A percentile compares a stretch with the other conserved stretches of the same genome.
These are phyloP conservation scores for Machaerirhynchus nigripectus DNA, from an alignment of 2,113 vertebrate species.

Conservation along the genomic window DNA sequence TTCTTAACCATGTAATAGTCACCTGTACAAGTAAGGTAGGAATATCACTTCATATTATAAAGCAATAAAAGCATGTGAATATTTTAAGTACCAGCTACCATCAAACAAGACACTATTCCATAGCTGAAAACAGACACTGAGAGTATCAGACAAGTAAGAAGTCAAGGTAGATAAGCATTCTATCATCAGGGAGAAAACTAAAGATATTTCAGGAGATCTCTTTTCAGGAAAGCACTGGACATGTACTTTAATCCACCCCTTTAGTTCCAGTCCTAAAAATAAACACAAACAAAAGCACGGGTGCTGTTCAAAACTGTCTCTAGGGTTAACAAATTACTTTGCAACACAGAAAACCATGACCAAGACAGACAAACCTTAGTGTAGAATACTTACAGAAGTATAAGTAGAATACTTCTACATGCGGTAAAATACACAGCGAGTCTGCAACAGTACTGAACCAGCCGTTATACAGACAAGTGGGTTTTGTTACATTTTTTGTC, in stretches of 20 bases:
- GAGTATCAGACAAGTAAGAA: neutral
- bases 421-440: neutral
- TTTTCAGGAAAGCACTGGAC: neutral
- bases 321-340: neutral
- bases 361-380: neutral
- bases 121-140: neutral
- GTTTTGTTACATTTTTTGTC: neutral
- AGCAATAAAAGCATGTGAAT: neutral
- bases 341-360: neutral
- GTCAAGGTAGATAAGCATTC: neutral
- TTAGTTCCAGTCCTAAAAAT: neutral
- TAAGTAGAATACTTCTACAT: accelerated
- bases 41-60: slow-evolving; percentile 20
- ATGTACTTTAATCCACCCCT: neutral
- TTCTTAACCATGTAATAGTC: slow-evolving; percentile 99
- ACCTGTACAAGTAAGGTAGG: slow-evolving; percentile 76
- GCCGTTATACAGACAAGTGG: accelerated
- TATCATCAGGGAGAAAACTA: neutral
- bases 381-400: neutral
- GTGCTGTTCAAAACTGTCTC: neutral
- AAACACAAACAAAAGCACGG: accelerated
- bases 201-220: neutral
- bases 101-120: neutral
- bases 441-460: neutral
- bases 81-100: neutral